Conservation (phyloP, 2,888 invertebrate genomes). For the Eristalis arbustorum region DNA sequence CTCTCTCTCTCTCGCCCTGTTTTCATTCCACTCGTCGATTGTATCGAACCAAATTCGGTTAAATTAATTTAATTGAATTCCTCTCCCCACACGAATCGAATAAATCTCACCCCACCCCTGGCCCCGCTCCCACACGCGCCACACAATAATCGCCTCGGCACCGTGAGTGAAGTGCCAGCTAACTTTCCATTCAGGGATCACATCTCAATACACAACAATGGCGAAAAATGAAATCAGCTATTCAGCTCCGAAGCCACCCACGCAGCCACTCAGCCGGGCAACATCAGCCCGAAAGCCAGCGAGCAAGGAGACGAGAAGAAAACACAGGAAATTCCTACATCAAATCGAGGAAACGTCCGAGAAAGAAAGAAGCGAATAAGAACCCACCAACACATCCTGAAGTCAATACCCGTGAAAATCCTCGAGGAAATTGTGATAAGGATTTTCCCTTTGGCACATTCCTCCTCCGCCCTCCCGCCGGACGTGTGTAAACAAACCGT, state of each 20-base stretch:
- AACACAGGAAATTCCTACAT: slow-evolving; percentile 14
- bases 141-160: slow-evolving; percentile 12
- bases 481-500: slow-evolving; percentile 59
- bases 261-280: slow-evolving; percentile 14
- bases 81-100: slow-evolving; percentile 43
- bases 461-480: too few relatives aligned
- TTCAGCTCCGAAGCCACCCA: background rate
- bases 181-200: slow-evolving; percentile 56
- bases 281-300: slow-evolving; percentile 29
- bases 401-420: slow-evolving; percentile 67
- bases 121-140: background rate
- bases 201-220: slow-evolving; percentile 40
- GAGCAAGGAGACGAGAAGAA: slow-evolving; percentile 2
- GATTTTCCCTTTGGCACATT: slow-evolving; percentile 54
- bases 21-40: slow-evolving; percentile 12
- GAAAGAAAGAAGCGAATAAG: slow-evolving; percentile 8
- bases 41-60: slow-evolving; percentile 58
- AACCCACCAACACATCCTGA: slow-evolving; percentile 35
- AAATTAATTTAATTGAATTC: slow-evolving; percentile 66
- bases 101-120: slow-evolving; percentile 24
- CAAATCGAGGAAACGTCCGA: slow-evolving; percentile 18
- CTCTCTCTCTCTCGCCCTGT: background rate
- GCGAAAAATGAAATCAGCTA: slow-evolving; percentile 54
- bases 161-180: slow-evolving; percentile 35
- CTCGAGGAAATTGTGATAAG: slow-evolving; percentile 67